Conservation (phyloP, 2,888 invertebrate genomes). For the Leptarthrus brevirostris region DNA sequence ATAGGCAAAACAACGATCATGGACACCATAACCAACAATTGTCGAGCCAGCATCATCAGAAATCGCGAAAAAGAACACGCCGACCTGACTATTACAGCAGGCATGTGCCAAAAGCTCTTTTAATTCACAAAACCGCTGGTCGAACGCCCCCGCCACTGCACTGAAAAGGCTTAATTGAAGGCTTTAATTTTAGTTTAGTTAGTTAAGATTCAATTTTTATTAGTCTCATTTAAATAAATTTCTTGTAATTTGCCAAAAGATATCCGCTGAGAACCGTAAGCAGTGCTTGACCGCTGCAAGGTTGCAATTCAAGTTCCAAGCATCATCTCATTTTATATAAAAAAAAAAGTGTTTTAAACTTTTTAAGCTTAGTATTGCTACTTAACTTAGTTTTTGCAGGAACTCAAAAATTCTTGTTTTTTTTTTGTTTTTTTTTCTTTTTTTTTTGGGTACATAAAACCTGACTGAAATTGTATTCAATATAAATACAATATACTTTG, state of each 20-base stretch:
- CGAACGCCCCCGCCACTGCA: constrained; percentile 67
- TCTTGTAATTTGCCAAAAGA: constrained; percentile 44
- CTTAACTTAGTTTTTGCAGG: constrained; percentile 11
- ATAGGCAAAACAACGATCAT: not conserved
- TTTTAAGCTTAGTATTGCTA: constrained; percentile 44
- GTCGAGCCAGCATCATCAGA: constrained; percentile 50
- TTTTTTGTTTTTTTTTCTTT: too few relatives aligned
- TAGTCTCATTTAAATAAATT: constrained; percentile 18
- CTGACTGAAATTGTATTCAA: constrained; percentile 24
- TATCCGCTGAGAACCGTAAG: not conserved
- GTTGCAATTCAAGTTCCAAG: constrained; percentile 46
- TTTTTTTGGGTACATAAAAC: constrained; percentile 26
- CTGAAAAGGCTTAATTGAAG: constrained; percentile 50
- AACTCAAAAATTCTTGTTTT: not conserved
- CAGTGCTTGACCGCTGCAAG: not conserved
- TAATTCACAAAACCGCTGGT: constrained; percentile 62
- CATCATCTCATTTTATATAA: constrained; percentile 40
- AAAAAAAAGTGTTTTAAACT: constrained; percentile 50
- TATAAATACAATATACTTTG: not conserved
- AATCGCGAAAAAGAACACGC: constrained; percentile 51
- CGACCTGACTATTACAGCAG: constrained; percentile 60
- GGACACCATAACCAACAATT: constrained; percentile 30
- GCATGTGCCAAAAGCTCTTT: constrained; percentile 65
- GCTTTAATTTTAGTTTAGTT: constrained; percentile 39
- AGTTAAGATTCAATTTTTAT: constrained; percentile 37